Evolutionary conservation across 2,797 vertebrate genomes (phyloP), one percentile per base, ranked within the genome.

Genomic region (Xenopus petersii): DNA sequence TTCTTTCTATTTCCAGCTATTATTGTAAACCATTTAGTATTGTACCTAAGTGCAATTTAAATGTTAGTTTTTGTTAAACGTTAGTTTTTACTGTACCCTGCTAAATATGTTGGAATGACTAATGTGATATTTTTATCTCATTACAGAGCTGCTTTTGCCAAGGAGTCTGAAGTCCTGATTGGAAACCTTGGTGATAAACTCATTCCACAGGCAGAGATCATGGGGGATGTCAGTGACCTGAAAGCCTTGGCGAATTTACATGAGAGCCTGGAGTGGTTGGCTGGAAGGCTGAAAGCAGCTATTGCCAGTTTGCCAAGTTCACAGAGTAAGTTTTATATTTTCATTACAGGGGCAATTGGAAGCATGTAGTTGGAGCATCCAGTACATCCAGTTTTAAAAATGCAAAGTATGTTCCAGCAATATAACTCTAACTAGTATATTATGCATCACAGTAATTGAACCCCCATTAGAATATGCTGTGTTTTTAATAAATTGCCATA

Each of bases 181-280:
- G 97, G 97, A 26, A 99, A 99, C 89, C 88, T 99, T 4, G 97
- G 97, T 36, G 97, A 99, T 86, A 98, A 99, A 64, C 84, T 98
- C 74, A 99, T 98, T 85, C 96, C 96, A 8, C 92, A 94, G 46
- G 95, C 94, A 75, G 97, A 98, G 89, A 98, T 98, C 82, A 92
- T 99, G 46, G 86, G 93, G 24, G 97, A 99, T 0, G 96, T 98
- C 84, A 98, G 95, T 1, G 96, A 98, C 88, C 92, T 99, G 79
- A 98, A 98, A 82, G 94, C 97, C 55, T 88, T 99, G 85, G 97
- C 97, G 84, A 99, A 98, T 86, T 91, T 99, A 83, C 97, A 99
- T 0, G 97, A 99, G 85, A 99, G 97, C 90, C 92, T 99, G 92
- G 97, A 99, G 80, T 99, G 96, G 97, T 87, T 99, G 6, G 94